Conservation (phyloP, 1,140 invertebrate genomes). For the Leptinotarsa texana region DNA sequence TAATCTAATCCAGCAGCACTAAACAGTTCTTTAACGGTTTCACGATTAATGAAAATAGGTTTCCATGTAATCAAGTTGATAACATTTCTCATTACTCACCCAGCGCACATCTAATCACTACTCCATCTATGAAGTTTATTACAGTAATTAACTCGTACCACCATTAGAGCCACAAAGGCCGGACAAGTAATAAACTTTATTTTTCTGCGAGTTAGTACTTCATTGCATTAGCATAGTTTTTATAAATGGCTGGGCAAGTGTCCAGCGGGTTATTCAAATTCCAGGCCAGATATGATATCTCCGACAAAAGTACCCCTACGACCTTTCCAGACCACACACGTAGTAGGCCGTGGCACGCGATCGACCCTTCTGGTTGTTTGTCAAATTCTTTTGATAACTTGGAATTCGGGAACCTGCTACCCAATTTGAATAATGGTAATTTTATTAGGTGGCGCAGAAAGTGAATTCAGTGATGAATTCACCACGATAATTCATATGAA, state of each 20-base stretch:
- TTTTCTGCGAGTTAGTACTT: conserved; percentile 5
- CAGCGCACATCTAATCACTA: conserved; percentile 1
- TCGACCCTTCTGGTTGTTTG: conserved; percentile 27
- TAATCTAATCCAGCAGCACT: no score
- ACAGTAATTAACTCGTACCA: background rate
- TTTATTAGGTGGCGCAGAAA: conserved; percentile 26
- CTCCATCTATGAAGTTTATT: background rate
- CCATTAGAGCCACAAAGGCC: background rate
- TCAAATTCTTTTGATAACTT: conserved; percentile 34
- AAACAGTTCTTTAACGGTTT: no score
- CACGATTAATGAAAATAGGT: no score
- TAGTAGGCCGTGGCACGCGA: conserved; percentile 31
- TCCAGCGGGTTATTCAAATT: conserved; percentile 9
- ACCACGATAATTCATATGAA: no score
- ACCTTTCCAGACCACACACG: conserved; percentile 33
- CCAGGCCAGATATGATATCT: conserved; percentile 34
- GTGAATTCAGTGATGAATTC: background rate
- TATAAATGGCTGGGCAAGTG: background rate
- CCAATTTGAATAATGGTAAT: conserved; percentile 34
- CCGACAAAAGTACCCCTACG: conserved; percentile 26
- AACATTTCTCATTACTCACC: background rate
- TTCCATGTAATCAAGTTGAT: background rate
- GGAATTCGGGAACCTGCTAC: conserved; percentile 24
- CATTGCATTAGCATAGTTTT: conserved; percentile 3
- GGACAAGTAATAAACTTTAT: background rate